Base-by-base conservation (phyloP, 2,888 invertebrate genomes). In the Gymnoscelis rufifasciata region DNA sequence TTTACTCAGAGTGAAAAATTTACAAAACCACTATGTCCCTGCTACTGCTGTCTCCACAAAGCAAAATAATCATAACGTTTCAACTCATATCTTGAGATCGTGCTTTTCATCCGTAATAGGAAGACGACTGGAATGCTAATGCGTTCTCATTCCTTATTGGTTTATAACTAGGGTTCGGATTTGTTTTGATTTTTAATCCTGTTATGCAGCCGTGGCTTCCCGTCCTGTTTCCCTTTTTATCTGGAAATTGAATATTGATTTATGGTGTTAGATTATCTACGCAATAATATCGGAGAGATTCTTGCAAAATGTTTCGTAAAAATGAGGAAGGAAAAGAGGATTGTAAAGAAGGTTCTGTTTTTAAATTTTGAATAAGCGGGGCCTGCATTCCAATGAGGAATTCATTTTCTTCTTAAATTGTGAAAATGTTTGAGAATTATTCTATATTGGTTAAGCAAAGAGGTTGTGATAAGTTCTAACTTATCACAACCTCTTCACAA, bases 111-210 rank as follows among this genome's bases (percentile, higher is more conserved):
- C 49, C 68, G 68, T 66, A 77, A 75, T 76, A 75, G 62, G 74
- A 60, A 64, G 48, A 56, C 54, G 38, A 46, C 52, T 66, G 64
- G 80, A 78, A 82, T 81, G 79, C 74, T 71, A 78, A 81, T 74
- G 66, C 71, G 72, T 68, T 68, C 64, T 49, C 56, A 53, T 55
- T 59, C 62, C 62, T 66, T 68, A 67, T 68, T 67, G 67, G 65
- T 57, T 51, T 41, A 52, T 52, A 59, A 60, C 56, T 54, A 54
- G 38, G 38, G 38, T 56, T 39, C 38, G 51, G 61, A 57, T 62
- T 65, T 59, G 57, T 59, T 63, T 51, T 53, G 58, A 59, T 66
- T 69, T 62, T 64, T 56, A 62, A 66, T 49, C 47, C 31, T 38
- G 24, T 43, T 24, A 35, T 3, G 2, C 15, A 23, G 19, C 35